Conservation (phyloP, 2,888 invertebrate species). For the Drosophila neonasuta region DNA sequence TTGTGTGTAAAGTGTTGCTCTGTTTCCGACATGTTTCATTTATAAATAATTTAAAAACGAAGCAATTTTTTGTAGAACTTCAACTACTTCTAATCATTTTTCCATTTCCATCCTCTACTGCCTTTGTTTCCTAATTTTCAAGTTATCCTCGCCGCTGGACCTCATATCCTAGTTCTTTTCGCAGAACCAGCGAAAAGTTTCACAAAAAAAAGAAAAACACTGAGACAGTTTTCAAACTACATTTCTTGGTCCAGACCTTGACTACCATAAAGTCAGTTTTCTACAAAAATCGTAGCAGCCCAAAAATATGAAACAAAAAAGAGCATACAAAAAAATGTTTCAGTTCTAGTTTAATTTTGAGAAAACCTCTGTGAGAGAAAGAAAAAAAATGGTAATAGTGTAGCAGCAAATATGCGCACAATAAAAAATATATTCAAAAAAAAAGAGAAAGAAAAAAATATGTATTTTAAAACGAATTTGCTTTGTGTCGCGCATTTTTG, state of each 20-base stretch:
- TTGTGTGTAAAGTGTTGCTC: background rate
- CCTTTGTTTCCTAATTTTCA: conserved; percentile 69
- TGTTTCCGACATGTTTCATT: background rate
- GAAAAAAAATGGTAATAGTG: conserved; percentile 69
- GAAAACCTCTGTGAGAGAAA: conserved; percentile 59
- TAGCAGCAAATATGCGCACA: conserved; percentile 54
- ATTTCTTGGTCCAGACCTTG: conserved; percentile 57
- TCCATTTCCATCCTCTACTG: background rate
- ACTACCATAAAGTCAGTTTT: conserved; percentile 67
- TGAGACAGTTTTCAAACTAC: conserved; percentile 58
- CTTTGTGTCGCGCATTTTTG: conserved; percentile 63
- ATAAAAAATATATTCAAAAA: conserved; percentile 63
- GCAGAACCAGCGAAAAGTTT: conserved; percentile 36
- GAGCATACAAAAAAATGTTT: conserved; percentile 71
- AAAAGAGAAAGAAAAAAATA: conserved; percentile 54
- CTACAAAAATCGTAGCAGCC: conserved; percentile 52
- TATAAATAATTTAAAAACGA: background rate
- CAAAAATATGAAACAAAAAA: conserved; percentile 59
- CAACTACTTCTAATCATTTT: background rate
- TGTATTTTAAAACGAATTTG: conserved; percentile 68
- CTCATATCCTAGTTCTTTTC: conserved; percentile 48
- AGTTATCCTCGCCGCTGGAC: conserved; percentile 80
- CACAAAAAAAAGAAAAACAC: conserved; percentile 43
- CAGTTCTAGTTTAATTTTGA: conserved; percentile 73
- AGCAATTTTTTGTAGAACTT: background rate